phyloP scores from a whole-genome alignment of 2,888 invertebrate species.

The Lissonota sp. region DNA sequence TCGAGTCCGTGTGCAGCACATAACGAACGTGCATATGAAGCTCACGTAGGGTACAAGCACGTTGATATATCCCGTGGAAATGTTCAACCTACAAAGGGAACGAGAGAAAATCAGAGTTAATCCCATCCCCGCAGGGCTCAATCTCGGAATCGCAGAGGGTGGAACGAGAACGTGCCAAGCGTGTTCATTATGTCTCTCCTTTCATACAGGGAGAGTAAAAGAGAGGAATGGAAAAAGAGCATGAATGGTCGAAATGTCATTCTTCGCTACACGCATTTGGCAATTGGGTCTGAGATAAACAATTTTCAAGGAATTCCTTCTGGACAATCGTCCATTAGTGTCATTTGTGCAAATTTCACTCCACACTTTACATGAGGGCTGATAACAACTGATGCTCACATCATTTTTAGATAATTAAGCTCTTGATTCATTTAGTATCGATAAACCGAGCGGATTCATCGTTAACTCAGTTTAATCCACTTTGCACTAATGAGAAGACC shows the following conservation, averaged over 20 bases:
- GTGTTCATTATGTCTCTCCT: constrained; percentile 33
- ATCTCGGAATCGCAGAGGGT: constrained; percentile 26
- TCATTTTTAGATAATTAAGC: neutral
- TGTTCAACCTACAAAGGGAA: neutral
- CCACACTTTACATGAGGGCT: neutral
- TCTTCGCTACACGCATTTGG: constrained; percentile 35
- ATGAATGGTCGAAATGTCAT: constrained; percentile 50
- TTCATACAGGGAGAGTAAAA: neutral
- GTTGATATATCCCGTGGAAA: constrained; percentile 12
- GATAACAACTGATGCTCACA: neutral
- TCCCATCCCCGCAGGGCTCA: constrained; percentile 48
- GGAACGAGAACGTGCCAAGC: constrained; percentile 35
- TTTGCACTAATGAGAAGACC: no score
- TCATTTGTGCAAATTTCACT: neutral
- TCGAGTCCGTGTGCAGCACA: neutral
- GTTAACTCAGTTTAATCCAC: no score
- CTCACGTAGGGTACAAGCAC: constrained; percentile 11
- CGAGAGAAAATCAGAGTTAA: constrained; percentile 39
- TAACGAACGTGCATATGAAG: neutral
- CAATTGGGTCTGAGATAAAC: constrained; percentile 6
- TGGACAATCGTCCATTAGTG: neutral
- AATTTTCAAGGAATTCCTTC: neutral
- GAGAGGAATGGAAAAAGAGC: constrained; percentile 35
- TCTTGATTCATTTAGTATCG: neutral
- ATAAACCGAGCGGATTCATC: no score